Base-by-base conservation (phyloP, 2,888 invertebrate species). In the Chromoteleia sp. region DNA sequence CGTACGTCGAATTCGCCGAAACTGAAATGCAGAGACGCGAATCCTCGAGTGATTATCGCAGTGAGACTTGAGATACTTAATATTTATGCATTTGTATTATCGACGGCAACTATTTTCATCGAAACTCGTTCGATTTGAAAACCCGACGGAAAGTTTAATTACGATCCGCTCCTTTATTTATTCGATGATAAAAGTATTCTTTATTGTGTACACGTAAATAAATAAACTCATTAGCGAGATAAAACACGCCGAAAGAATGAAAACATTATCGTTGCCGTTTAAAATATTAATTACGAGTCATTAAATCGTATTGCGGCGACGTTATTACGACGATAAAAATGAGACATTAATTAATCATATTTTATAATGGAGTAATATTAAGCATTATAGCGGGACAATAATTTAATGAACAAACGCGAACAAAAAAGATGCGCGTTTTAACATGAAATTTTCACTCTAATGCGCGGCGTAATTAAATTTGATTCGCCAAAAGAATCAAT, bases 11-110 rank as follows among this genome's bases (percentile, higher is more conserved):
- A 48, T 58, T 71, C 25, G 6, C 54, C 36, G 17, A 33, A 70
- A 56, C 63, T 56, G 65, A 71, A 78, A 71, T 61, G 36, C 19
- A 19, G 61, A 70, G 61, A 70, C 33, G 52, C 25, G 59, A 61
- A 48, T 61, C 56, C 15, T 14, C 43, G 43, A 25, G 56, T 39
- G 30, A 41, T 70, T 56, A 70, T 56, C 45, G 68, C 29, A 45
- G 29, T 15, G 30, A 54, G 43, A 54, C 25, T 65, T 15, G 15
- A 21, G 25, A 39, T 52, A 52, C 29, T 65, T 65, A 52, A 63
- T 63, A 50, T 63, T 33, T 63, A 36, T 63, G 21, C 36, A 36
- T 50, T 50, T 21, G 8, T 21, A 63, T 63, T 36, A 63, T 29
- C 29, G 19, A 30, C 12, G 5, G 8, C 15, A 25, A 58, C 12